phyloP scores from a whole-genome alignment of 2,888 invertebrate species.

The Aspidiotus rigidus region DNA sequence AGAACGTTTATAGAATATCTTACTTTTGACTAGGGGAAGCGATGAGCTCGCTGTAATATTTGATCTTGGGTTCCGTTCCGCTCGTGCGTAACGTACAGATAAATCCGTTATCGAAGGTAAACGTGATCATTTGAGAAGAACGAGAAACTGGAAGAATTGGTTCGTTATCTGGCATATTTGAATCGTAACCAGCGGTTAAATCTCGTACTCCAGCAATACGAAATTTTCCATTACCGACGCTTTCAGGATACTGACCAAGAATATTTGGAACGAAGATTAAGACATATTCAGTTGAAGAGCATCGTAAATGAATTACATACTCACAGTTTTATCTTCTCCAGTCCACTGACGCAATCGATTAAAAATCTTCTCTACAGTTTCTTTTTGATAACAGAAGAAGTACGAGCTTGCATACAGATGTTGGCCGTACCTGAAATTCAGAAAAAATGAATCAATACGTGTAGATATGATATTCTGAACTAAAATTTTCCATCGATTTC shows the following conservation, averaged over 20 bases:
- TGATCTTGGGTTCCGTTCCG: constrained; percentile 98
- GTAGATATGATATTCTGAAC: too few species aligned
- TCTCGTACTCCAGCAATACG: constrained; percentile 67
- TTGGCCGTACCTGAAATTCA: constrained; percentile 62
- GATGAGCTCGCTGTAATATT: constrained; percentile 91
- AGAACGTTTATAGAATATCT: background rate
- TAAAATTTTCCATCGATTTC: too few species aligned
- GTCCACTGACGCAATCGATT: constrained; percentile 66
- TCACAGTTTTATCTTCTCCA: constrained; percentile 52
- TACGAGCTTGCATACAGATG: constrained; percentile 84
- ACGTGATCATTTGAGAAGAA: constrained; percentile 85
- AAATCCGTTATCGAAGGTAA: constrained; percentile 77
- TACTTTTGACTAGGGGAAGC: constrained; percentile 47
- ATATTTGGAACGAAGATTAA: constrained; percentile 15
- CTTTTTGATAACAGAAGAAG: constrained; percentile 70
- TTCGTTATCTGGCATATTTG: constrained; percentile 56
- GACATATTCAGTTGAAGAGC: background rate
- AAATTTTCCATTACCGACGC: constrained; percentile 55
- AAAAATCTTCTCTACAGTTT: constrained; percentile 65
- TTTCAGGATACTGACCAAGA: constrained; percentile 59
- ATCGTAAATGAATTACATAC: constrained; percentile 38
- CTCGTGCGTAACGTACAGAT: constrained; percentile 85
- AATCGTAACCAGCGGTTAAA: constrained; percentile 78
- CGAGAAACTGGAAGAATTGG: constrained; percentile 60
- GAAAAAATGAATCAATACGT: constrained; percentile 35